Percentiles rank a stretch among this genome's conserved stretches.
phyloP scores from a whole-genome alignment of 2,797 vertebrate species.

The Antennarius maculatus region DNA sequence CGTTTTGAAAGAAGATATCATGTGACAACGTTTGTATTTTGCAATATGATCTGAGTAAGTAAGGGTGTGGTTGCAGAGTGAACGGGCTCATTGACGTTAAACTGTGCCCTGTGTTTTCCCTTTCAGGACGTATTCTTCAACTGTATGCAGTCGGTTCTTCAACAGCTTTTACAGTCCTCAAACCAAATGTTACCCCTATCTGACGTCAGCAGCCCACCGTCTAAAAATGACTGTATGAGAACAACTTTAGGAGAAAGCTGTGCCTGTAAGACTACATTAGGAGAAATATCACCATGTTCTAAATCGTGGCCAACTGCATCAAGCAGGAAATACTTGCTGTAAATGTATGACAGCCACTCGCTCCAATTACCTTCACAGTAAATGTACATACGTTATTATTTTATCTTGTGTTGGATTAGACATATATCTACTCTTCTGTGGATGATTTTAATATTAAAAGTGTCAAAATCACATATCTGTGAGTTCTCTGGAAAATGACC shows the following conservation, averaged over 20 bases:
- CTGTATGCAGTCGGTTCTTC: background rate
- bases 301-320: background rate
- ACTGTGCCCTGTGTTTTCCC: background rate
- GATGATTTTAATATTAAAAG: too few species aligned
- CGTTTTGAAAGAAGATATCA: background rate
- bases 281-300: accelerated
- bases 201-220: background rate
- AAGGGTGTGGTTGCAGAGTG: constrained; percentile 72
- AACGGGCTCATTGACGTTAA: accelerated
- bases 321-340: background rate
- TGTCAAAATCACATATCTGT: too few species aligned
- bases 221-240: background rate
- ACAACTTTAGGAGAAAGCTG: background rate
- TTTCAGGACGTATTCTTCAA: constrained; percentile 12
- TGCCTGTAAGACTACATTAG: background rate
- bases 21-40: constrained; percentile 28
- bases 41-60: constrained; percentile 54
- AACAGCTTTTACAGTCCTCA: background rate
- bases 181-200: background rate
- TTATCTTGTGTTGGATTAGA: too few species aligned
- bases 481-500: too few species aligned
- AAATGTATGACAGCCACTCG: background rate
- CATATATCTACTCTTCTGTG: too few species aligned
- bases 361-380: constrained; percentile 40
- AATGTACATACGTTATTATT: background rate